phyloP scores from a whole-genome alignment of 2,113 vertebrate genomes.

The Microcebus jonahi region DNA sequence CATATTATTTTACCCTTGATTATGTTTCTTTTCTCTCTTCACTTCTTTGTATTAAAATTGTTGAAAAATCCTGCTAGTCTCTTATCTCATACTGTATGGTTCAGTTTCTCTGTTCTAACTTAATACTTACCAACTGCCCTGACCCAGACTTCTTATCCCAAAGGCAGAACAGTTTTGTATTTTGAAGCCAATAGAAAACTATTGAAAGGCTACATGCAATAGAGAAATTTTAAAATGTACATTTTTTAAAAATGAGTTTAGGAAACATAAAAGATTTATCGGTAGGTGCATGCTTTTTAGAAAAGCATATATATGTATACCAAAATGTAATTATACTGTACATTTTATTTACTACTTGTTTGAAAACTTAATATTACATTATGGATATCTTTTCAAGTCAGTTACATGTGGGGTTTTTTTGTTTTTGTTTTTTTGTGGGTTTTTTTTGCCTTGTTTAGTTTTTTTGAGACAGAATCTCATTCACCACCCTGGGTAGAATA shows the following conservation, averaged over 20 bases:
- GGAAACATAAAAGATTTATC: background rate
- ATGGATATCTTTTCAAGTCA: background rate
- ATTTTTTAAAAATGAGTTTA: background rate
- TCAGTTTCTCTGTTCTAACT: background rate
- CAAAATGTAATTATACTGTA: background rate
- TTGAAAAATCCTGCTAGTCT: background rate
- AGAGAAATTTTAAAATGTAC: background rate
- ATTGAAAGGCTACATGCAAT: background rate
- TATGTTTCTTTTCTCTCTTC: background rate
- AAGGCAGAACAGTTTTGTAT: background rate
- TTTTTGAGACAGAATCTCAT: too few relatives aligned
- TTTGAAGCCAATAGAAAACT: background rate
- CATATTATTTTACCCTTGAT: background rate
- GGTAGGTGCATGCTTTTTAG: background rate
- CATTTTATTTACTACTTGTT: background rate
- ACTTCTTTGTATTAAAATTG: background rate
- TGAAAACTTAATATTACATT: background rate
- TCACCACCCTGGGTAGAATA: too few relatives aligned
- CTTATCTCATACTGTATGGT: background rate
- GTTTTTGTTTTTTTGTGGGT: too few relatives aligned
- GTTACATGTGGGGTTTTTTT: too few relatives aligned
- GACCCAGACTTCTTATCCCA: background rate
- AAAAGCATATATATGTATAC: background rate
- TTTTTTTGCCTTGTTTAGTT: too few relatives aligned
- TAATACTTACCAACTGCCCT: background rate